These are phyloP conservation scores for Candidula unifasciata DNA, from an alignment of 2,888 invertebrate species.

Conservation along the genomic window DNA sequence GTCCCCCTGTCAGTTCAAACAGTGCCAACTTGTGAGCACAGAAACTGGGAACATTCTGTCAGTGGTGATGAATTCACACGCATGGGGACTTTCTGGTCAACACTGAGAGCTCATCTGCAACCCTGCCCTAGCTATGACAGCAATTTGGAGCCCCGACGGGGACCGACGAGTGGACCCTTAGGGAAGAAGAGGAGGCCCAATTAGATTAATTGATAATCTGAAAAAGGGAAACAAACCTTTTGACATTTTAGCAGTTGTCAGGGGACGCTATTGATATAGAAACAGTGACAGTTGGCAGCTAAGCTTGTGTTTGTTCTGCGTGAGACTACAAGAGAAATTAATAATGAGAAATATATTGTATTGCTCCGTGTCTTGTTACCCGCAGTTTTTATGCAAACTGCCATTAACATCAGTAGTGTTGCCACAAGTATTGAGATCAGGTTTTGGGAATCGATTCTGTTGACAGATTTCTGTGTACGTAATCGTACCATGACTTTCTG, in stretches of 20 bases:
- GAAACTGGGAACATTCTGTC: too few species aligned
- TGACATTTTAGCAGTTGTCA: slow-evolving; percentile 10
- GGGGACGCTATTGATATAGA: background rate
- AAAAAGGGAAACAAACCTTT: slow-evolving; percentile 6
- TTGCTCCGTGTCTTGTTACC: background rate
- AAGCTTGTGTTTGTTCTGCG: slow-evolving; percentile 19
- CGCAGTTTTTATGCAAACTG: background rate
- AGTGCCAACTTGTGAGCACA: too few species aligned
- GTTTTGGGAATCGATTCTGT: too few species aligned
- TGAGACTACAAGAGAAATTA: slow-evolving; percentile 20
- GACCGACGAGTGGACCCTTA: background rate
- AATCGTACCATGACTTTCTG: too few species aligned
- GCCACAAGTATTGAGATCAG: background rate
- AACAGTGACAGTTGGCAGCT: background rate
- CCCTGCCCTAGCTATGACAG: too few species aligned
- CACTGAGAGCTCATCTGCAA: too few species aligned
- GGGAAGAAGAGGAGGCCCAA: background rate
- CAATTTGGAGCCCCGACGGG: too few species aligned
- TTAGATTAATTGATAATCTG: slow-evolving; percentile 27
- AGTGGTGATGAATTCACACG: too few species aligned
- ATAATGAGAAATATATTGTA: slow-evolving; percentile 1
- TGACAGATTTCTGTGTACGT: too few species aligned
- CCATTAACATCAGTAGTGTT: background rate
- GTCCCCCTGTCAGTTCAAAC: too few species aligned
- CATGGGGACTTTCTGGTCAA: too few species aligned